These are phyloP conservation scores for Isoperla grammatica DNA, from an alignment of 2,888 invertebrate genomes.

Conservation along the genomic window DNA sequence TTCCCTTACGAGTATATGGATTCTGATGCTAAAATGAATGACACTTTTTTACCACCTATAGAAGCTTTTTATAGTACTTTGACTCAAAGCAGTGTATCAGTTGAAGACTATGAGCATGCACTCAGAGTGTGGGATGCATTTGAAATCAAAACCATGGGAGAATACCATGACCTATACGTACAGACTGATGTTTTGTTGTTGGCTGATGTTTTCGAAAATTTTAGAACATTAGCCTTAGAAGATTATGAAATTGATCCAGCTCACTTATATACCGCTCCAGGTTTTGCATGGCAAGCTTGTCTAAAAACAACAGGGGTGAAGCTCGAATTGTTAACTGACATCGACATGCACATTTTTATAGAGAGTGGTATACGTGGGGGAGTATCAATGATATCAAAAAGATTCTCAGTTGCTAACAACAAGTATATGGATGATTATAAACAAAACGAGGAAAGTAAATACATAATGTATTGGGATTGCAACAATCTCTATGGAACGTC, in stretches of 20 bases:
- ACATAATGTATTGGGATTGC: constrained; percentile 35
- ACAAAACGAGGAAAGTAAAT: constrained; percentile 29
- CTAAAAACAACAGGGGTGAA: constrained; percentile 37
- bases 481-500: constrained; percentile 27
- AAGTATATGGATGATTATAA: constrained; percentile 38
- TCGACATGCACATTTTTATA: constrained; percentile 38
- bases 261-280: constrained; percentile 39
- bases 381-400: constrained; percentile 36
- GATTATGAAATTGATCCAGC: constrained; percentile 37
- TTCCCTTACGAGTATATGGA: constrained; percentile 39
- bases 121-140: constrained; percentile 35
- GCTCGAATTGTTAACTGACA: constrained; percentile 38
- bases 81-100: constrained; percentile 16
- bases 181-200: constrained; percentile 36
- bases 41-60: constrained; percentile 20
- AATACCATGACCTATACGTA: constrained; percentile 37
- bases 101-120: constrained; percentile 35
- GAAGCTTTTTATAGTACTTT: constrained; percentile 33
- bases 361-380: constrained; percentile 37
- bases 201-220: constrained; percentile 39
- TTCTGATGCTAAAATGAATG: constrained; percentile 31
- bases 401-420: constrained; percentile 39
- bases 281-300: constrained; percentile 39
- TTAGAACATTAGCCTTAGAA: constrained; percentile 32
- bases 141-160: constrained; percentile 32